Percentiles rank a stretch among this genome's conserved stretches.
Evolutionary conservation across 1,140 invertebrate species (phyloP).

Genomic region (Carcinoscorpius rotundicauda): DNA sequence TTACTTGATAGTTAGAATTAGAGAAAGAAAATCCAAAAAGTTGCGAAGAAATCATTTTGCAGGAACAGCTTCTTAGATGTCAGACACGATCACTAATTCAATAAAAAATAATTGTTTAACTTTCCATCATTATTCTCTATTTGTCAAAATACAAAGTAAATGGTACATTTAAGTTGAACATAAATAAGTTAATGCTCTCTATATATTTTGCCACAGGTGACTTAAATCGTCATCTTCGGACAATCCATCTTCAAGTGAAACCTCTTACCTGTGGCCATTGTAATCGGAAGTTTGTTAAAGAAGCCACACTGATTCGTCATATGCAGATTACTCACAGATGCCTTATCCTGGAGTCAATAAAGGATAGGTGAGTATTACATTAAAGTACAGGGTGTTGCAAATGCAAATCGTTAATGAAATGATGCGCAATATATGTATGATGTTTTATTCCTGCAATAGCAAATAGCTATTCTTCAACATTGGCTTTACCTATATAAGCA

Average conservation of each 20-base stretch:
- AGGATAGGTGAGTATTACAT: too few species aligned
- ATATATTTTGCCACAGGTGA: slow-evolving; percentile 24
- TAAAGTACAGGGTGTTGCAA: too few species aligned
- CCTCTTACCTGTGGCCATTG: slow-evolving; percentile 28
- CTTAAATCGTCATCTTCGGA: slow-evolving; percentile 30
- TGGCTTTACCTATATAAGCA: too few species aligned
- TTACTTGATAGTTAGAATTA: too few species aligned
- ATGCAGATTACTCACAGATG: slow-evolving; percentile 27
- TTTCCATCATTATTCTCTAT: not conserved
- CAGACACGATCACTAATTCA: not conserved
- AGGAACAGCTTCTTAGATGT: not conserved
- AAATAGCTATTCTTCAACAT: too few species aligned
- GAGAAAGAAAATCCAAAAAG: too few species aligned
- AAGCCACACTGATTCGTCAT: slow-evolving; percentile 30
- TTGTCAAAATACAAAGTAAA: not conserved
- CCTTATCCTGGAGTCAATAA: not conserved
- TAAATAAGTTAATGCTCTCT: not conserved
- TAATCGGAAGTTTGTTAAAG: slow-evolving; percentile 27
- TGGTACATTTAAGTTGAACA: not conserved
- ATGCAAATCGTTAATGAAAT: too few species aligned
- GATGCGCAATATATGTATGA: too few species aligned
- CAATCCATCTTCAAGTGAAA: slow-evolving; percentile 26
- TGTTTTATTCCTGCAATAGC: too few species aligned
- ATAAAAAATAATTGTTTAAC: not conserved
- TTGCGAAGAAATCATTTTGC: too few species aligned